These are phyloP conservation scores for Solen grandis DNA, from an alignment of 1,140 invertebrate genomes.

Conservation along the genomic window DNA sequence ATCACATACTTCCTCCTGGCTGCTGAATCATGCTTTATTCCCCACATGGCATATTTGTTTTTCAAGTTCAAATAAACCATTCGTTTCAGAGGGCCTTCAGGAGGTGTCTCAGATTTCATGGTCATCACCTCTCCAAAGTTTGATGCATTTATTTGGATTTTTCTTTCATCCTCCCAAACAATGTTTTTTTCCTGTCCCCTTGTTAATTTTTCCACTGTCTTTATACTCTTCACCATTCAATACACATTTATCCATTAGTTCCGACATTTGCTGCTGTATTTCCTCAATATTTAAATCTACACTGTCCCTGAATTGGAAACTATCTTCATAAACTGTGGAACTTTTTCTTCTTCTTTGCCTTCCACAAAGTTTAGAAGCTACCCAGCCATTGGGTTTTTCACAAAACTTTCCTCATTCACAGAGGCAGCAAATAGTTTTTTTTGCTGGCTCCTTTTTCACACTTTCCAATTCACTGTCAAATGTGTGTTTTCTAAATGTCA, in stretches of 20 bases:
- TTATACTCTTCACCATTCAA: too few species aligned
- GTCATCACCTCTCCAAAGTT: constrained; percentile 15
- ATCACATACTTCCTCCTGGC: constrained; percentile 11
- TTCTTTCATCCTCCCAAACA: not conserved
- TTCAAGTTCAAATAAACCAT: not conserved
- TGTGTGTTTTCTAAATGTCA: not conserved
- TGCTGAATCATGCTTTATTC: constrained; percentile 16
- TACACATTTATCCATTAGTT: too few species aligned
- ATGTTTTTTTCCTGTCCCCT: too few species aligned
- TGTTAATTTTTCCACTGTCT: not conserved
- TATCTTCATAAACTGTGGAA: not conserved
- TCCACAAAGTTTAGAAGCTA: constrained; percentile 11
- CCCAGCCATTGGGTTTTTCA: not conserved
- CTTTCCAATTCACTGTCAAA: not conserved
- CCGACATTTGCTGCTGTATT: not conserved
- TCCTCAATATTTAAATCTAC: constrained; percentile 3
- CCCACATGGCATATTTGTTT: too few species aligned
- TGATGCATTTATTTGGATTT: constrained; percentile 5
- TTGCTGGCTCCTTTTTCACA: not conserved
- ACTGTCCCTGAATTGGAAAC: not conserved
- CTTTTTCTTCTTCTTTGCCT: not conserved
- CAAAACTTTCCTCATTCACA: not conserved
- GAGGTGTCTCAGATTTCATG: not conserved
- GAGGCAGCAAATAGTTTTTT: not conserved
- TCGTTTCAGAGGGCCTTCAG: constrained; percentile 5